Evolutionary conservation across 1,140 invertebrate genomes (phyloP).

Genomic region (Metopolophium dirhodum): DNA sequence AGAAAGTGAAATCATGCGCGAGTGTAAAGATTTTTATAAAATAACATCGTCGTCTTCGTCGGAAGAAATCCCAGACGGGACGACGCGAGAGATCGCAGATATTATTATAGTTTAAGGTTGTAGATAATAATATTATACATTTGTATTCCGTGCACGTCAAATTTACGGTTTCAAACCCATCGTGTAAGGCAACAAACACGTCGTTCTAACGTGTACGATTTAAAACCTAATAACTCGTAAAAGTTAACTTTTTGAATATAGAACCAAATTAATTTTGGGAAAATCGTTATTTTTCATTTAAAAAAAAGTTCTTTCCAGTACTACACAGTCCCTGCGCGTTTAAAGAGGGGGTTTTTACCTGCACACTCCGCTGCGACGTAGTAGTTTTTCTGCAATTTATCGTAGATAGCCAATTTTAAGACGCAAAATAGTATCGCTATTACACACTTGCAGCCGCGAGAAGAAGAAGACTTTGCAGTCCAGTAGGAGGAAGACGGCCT

Average conservation of each 20-base stretch:
- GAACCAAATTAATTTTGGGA: background rate
- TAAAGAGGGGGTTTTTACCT: background rate
- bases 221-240: background rate
- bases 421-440: background rate
- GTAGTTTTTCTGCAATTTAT: background rate
- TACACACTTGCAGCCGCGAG: background rate
- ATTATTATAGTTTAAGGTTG: background rate
- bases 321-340: background rate
- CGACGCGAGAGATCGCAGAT: too few species aligned
- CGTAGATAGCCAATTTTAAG: background rate
- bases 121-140: background rate
- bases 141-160: background rate
- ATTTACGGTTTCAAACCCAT: background rate
- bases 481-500: background rate
- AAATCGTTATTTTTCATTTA: background rate
- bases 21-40: background rate
- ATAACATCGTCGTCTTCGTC: background rate
- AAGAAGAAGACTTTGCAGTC: background rate
- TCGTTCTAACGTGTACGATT: background rate
- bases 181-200: background rate
- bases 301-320: background rate
- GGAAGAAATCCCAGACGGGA: background rate
- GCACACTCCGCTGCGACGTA: background rate
- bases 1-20: background rate
- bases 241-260: background rate